A percentile compares a stretch with the other conserved stretches of the same genome.
Conservation (phyloP, 1,140 invertebrate genomes). For the Phthorimaea operculella region DNA sequence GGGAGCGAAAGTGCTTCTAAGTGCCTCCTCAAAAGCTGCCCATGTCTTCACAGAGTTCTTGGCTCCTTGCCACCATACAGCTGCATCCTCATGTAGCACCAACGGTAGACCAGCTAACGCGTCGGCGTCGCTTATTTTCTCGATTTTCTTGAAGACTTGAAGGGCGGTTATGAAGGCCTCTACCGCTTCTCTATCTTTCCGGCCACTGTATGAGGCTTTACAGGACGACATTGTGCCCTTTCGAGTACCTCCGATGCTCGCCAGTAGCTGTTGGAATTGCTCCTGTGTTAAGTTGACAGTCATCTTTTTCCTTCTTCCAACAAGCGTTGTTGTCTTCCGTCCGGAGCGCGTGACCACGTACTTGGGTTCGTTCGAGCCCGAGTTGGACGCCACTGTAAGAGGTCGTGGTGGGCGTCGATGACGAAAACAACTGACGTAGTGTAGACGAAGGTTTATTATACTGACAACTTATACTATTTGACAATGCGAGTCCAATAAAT, state of each 20-base stretch:
- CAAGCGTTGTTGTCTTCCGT: neutral
- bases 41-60: neutral
- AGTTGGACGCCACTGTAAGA: neutral
- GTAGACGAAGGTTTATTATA: too few relatives aligned
- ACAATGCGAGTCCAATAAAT: too few relatives aligned
- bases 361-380: conserved; percentile 2
- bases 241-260: neutral
- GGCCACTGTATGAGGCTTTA: neutral
- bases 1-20: neutral
- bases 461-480: too few relatives aligned
- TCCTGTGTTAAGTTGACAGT: neutral
- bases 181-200: neutral
- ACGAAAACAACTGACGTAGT: too few relatives aligned
- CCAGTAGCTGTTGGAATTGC: conserved; percentile 2
- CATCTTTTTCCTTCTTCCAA: neutral
- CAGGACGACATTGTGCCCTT: neutral
- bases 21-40: neutral
- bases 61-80: neutral
- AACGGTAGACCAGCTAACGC: neutral
- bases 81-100: neutral
- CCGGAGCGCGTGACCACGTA: neutral
- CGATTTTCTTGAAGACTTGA: conserved; percentile 1
- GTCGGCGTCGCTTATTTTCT: neutral
- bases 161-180: neutral
- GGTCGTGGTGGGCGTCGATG: neutral